phyloP scores from a whole-genome alignment of 2,113 vertebrate species.

The Tragelaphus strepsiceros region DNA sequence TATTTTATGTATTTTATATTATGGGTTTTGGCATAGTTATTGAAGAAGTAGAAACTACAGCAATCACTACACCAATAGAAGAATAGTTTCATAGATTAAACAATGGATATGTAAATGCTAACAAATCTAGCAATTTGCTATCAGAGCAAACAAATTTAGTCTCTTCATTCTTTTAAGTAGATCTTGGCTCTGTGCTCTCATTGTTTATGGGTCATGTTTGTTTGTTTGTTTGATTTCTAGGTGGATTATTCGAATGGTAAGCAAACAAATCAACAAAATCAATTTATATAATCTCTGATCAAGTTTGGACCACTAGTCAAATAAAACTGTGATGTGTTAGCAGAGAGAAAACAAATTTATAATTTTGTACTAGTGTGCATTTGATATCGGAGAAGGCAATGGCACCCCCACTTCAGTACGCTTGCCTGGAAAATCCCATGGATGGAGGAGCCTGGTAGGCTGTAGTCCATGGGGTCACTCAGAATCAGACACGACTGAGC shows the following conservation, averaged over 20 bases:
- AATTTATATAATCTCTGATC: not conserved
- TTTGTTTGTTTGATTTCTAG: not conserved
- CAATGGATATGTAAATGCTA: not conserved
- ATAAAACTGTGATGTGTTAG: not conserved
- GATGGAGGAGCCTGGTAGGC: no score
- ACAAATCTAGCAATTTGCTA: not conserved
- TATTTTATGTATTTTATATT: not conserved
- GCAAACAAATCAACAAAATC: not conserved
- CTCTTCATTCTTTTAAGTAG: not conserved
- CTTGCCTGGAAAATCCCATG: no score
- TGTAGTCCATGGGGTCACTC: no score
- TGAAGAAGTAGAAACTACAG: not conserved
- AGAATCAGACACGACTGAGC: no score
- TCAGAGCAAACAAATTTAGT: not conserved
- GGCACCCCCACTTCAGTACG: no score
- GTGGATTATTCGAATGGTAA: not conserved
- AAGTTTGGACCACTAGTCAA: not conserved
- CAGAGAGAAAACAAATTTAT: not conserved
- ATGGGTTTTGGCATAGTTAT: not conserved
- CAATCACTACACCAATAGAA: not conserved
- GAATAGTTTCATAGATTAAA: not conserved
- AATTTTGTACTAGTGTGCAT: not conserved
- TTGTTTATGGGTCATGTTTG: not conserved
- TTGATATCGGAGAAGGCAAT: not conserved
- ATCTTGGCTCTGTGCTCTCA: not conserved